Conservation (phyloP, 2,113 vertebrate species). For the Cavia aperea region DNA sequence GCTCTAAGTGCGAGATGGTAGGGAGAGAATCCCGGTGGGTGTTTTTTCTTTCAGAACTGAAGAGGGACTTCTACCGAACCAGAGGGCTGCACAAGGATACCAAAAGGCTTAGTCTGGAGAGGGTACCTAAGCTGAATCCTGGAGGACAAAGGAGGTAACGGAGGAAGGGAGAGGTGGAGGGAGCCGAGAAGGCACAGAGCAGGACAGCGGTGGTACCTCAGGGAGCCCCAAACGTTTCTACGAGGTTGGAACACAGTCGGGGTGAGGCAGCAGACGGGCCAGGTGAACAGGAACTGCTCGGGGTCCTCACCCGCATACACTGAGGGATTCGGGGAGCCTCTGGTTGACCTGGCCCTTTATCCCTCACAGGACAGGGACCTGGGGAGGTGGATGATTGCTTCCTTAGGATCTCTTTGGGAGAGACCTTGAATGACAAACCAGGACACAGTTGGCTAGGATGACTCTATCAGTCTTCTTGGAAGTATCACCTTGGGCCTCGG, state of each 20-base stretch:
- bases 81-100: background rate
- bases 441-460: background rate
- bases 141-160: background rate
- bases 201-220: no score
- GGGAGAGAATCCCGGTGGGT: background rate
- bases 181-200: background rate
- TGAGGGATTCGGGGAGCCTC: background rate
- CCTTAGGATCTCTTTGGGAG: background rate
- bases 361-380: background rate
- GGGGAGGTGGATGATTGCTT: background rate
- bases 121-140: background rate
- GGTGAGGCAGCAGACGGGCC: background rate
- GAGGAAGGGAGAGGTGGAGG: background rate
- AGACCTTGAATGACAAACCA: background rate
- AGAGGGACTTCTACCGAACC: background rate
- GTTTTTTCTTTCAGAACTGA: background rate
- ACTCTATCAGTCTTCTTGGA: background rate
- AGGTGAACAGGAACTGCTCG: background rate
- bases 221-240: background rate
- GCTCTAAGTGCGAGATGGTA: accelerated
- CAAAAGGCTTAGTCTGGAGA: background rate
- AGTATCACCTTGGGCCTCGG: background rate
- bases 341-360: no score
- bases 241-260: background rate
- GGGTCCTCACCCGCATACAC: background rate